These are phyloP conservation scores for Oikopleura dioica DNA, from an alignment of 23 tunicate species.

Conservation along the genomic window DNA sequence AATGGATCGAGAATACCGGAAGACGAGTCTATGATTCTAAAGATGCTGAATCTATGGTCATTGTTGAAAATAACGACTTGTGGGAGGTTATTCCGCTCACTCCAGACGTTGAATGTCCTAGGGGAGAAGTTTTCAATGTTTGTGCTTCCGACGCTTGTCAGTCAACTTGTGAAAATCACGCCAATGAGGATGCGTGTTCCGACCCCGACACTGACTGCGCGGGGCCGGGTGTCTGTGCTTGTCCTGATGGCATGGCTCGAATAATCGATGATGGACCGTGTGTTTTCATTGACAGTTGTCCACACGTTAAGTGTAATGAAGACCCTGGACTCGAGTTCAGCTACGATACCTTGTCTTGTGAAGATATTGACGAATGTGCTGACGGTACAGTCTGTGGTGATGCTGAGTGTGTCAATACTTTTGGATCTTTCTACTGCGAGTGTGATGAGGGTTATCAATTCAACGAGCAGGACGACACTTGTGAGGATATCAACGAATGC, in stretches of 20 bases:
- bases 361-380: slow-evolving; percentile 48
- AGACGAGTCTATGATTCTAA: no score
- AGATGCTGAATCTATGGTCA: no score
- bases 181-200: no score
- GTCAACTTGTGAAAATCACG: no score
- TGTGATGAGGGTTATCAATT: slow-evolving; percentile 29
- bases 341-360: background rate
- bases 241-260: background rate
- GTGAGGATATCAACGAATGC: slow-evolving; percentile 63
- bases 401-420: slow-evolving; percentile 36
- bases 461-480: slow-evolving; percentile 20
- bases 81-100: no score
- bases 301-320: background rate
- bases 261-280: background rate
- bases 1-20: no score
- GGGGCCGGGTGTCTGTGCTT: background rate
- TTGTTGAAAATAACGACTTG: no score
- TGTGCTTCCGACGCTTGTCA: no score
- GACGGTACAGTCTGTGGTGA: slow-evolving; percentile 42
- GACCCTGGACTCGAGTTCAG: background rate
- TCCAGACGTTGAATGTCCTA: no score
- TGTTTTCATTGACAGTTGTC: background rate
- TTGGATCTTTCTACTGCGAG: slow-evolving; percentile 50
- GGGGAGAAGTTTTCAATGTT: no score
- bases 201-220: no score